phyloP scores from a whole-genome alignment of 2,797 vertebrate species.

The Xiphophorus birchmanni region DNA sequence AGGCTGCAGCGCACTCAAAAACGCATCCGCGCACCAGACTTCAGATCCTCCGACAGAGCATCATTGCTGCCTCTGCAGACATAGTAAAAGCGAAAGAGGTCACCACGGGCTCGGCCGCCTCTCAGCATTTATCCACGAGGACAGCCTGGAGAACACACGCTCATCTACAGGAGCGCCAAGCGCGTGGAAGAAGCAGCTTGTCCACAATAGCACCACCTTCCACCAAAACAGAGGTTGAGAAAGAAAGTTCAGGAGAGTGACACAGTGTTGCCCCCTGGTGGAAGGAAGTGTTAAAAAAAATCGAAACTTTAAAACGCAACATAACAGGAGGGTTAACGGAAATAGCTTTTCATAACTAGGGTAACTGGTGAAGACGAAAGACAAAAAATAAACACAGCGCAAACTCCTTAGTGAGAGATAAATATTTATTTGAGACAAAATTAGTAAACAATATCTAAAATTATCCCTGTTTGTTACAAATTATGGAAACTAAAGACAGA shows the following conservation, averaged over 20 bases:
- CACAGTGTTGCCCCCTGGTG: slow-evolving; percentile 47
- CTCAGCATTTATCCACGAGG: slow-evolving; percentile 52
- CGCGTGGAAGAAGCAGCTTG: slow-evolving; percentile 30
- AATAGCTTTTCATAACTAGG: background rate
- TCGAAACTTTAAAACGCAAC: no score
- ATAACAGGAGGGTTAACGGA: slow-evolving; percentile 10
- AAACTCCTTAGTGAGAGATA: background rate
- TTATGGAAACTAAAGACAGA: background rate
- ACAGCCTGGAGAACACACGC: slow-evolving; percentile 27
- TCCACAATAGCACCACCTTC: slow-evolving; percentile 72
- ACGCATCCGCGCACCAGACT: slow-evolving; percentile 28
- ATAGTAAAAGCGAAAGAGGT: slow-evolving; percentile 12
- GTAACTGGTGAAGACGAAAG: background rate
- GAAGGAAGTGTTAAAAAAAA: background rate
- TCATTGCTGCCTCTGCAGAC: slow-evolving; percentile 18
- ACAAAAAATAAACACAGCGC: background rate
- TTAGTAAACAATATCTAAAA: background rate
- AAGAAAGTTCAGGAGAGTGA: background rate
- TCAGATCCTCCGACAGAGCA: slow-evolving; percentile 32
- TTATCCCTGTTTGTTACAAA: background rate
- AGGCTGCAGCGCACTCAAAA: slow-evolving; percentile 50
- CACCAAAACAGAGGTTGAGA: background rate
- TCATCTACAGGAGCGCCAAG: slow-evolving; percentile 24
- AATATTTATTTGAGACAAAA: background rate
- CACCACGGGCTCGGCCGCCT: slow-evolving; percentile 41